A percentile compares a stretch with the other conserved stretches of the same genome.
These are phyloP conservation scores for Campylomormyrus numenius DNA, from an alignment of 2,113 vertebrate genomes.

Conservation along the genomic window DNA sequence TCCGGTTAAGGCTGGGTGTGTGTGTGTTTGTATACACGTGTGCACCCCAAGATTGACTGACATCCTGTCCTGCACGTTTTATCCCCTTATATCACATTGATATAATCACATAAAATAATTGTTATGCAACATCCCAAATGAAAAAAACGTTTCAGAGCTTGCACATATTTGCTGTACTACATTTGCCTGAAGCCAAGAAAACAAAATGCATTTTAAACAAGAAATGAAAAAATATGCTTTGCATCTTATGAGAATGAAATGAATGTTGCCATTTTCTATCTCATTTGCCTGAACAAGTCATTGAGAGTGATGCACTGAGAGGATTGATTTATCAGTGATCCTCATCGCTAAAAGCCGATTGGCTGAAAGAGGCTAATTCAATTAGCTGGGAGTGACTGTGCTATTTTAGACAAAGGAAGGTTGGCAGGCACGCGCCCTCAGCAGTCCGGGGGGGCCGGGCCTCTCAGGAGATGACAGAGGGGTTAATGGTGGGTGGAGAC, in stretches of 20 bases:
- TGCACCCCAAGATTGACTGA: background rate
- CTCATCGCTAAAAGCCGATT: background rate
- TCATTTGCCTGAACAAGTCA: background rate
- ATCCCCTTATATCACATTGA: background rate
- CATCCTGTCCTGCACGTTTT: background rate
- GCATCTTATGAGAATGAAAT: background rate
- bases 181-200: background rate
- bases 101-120: background rate
- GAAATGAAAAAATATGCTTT: background rate
- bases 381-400: background rate
- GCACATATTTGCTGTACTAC: background rate
- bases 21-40: background rate
- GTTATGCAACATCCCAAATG: background rate
- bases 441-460: background rate
- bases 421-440: background rate
- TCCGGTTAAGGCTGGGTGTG: background rate
- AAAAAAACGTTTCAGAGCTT: background rate
- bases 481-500: conserved; percentile 6
- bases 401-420: background rate
- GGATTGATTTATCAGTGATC: background rate
- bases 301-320: background rate
- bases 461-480: background rate
- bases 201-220: background rate
- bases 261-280: background rate
- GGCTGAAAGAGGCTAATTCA: background rate